A percentile compares a stretch with the other conserved stretches of the same genome.
These are phyloP conservation scores for Talpa occidentalis DNA, from an alignment of 2,113 vertebrate species.

Conservation along the genomic window DNA sequence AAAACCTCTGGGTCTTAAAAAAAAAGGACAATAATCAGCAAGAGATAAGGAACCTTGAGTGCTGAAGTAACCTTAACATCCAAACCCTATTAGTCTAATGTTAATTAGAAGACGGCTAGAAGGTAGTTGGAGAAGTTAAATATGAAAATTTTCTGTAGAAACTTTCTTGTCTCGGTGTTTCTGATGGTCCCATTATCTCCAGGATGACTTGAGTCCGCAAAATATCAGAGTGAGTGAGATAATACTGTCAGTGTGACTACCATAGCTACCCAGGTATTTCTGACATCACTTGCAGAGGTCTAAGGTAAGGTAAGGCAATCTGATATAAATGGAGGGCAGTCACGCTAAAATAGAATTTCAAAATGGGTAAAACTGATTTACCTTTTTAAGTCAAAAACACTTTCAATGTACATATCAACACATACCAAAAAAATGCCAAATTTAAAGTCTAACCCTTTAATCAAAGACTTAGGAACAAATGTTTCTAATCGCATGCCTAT, in stretches of 20 bases:
- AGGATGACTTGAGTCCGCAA: neutral
- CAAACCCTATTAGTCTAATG: neutral
- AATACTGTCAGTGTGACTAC: neutral
- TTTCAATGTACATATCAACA: neutral
- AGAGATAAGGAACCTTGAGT: neutral
- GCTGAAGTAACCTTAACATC: neutral
- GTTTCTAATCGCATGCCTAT: neutral
- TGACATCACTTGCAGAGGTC: neutral
- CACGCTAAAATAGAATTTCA: neutral
- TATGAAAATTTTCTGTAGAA: neutral
- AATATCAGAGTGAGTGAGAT: neutral
- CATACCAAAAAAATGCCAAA: neutral
- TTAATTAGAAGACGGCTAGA: neutral
- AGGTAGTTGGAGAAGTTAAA: neutral
- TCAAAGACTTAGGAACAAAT: neutral
- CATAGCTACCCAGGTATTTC: neutral
- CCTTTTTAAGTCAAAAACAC: neutral
- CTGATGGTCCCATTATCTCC: neutral
- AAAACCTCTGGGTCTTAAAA: neutral
- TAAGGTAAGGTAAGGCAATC: neutral
- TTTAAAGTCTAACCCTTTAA: conserved; percentile 17
- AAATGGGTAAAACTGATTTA: neutral
- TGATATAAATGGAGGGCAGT: neutral
- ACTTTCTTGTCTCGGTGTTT: neutral
- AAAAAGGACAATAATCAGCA: neutral